Percentiles rank a stretch among this genome's conserved stretches.
These are phyloP conservation scores for Microtus oregoni DNA, from an alignment of 2,113 vertebrate species.

Conservation along the genomic window DNA sequence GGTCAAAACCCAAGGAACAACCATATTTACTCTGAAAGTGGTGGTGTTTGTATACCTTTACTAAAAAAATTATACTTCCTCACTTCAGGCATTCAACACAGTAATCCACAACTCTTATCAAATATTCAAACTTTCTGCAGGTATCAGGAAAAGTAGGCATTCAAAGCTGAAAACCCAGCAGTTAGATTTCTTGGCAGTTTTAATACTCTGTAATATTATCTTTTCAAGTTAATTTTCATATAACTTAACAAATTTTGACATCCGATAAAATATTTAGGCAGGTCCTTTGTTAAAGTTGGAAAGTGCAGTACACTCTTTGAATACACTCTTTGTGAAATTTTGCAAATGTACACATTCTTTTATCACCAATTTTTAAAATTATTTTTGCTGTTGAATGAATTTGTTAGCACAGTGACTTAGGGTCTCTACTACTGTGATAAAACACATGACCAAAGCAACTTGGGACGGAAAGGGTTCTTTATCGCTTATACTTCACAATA, in stretches of 20 bases:
- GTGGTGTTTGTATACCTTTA: neutral
- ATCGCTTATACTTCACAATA: neutral
- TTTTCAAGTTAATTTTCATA: conserved; percentile 58
- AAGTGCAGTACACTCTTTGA: conserved; percentile 13
- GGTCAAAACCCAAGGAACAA: conserved; percentile 33
- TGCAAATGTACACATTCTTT: conserved; percentile 5
- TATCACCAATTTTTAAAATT: conserved; percentile 34
- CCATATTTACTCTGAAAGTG: conserved; percentile 50
- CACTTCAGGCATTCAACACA: neutral
- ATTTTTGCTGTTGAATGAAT: neutral
- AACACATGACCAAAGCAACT: neutral
- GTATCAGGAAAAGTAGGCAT: conserved; percentile 29
- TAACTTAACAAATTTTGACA: conserved; percentile 53
- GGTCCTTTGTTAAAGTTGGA: conserved; percentile 45
- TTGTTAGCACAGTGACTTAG: neutral
- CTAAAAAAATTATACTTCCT: conserved; percentile 2
- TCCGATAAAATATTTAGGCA: conserved; percentile 64
- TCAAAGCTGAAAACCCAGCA: conserved; percentile 48
- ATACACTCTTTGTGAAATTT: conserved; percentile 52
- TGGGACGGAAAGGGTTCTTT: neutral
- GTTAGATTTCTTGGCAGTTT: conserved; percentile 53
- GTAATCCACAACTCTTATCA: neutral
- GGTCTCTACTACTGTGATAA: neutral
- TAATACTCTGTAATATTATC: conserved; percentile 54
- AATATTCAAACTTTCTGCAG: neutral